phyloP scores from a whole-genome alignment of 2,888 invertebrate species.

The Caenorhabditis panamensis region DNA sequence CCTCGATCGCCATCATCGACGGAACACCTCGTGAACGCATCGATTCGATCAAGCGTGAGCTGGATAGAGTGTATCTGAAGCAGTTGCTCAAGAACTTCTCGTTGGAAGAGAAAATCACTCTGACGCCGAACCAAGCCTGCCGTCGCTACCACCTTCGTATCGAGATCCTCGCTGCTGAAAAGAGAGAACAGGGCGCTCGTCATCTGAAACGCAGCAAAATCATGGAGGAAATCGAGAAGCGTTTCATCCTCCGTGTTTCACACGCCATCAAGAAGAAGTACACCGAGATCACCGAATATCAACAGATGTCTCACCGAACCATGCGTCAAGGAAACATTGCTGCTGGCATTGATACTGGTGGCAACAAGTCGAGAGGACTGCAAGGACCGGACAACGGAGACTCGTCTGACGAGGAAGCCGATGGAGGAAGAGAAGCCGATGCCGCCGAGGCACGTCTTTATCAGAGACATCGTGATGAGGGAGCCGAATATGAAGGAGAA shows the following conservation, averaged over 20 bases:
- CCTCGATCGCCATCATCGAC: slow-evolving; percentile 69
- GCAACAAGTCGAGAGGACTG: slow-evolving; percentile 13
- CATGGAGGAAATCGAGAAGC: slow-evolving; percentile 84
- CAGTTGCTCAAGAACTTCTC: slow-evolving; percentile 83
- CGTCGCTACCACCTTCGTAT: slow-evolving; percentile 75
- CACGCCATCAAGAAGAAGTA: slow-evolving; percentile 66
- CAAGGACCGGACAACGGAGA: slow-evolving; percentile 68
- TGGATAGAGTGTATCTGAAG: slow-evolving; percentile 88
- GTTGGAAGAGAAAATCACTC: slow-evolving; percentile 70
- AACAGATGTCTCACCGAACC: slow-evolving; percentile 65
- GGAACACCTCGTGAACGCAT: slow-evolving; percentile 73
- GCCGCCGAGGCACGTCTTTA: slow-evolving; percentile 77
- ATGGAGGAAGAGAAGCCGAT: slow-evolving; percentile 77
- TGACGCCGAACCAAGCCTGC: slow-evolving; percentile 55
- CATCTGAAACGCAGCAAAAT: slow-evolving; percentile 84
- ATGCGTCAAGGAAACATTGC: slow-evolving; percentile 61
- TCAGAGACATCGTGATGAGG: slow-evolving; percentile 77
- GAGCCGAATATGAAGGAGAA: slow-evolving; percentile 80
- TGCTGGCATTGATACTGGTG: slow-evolving; percentile 44
- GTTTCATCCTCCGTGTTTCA: slow-evolving; percentile 76
- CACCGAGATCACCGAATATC: slow-evolving; percentile 62
- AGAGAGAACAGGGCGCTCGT: slow-evolving; percentile 87
- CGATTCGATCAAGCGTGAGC: slow-evolving; percentile 83
- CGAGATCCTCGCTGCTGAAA: slow-evolving; percentile 85
- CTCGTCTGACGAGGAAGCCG: slow-evolving; percentile 78